These are phyloP conservation scores for Sinocyclocheilus anophthalmus DNA, from an alignment of 2,113 vertebrate species.

Conservation along the genomic window DNA sequence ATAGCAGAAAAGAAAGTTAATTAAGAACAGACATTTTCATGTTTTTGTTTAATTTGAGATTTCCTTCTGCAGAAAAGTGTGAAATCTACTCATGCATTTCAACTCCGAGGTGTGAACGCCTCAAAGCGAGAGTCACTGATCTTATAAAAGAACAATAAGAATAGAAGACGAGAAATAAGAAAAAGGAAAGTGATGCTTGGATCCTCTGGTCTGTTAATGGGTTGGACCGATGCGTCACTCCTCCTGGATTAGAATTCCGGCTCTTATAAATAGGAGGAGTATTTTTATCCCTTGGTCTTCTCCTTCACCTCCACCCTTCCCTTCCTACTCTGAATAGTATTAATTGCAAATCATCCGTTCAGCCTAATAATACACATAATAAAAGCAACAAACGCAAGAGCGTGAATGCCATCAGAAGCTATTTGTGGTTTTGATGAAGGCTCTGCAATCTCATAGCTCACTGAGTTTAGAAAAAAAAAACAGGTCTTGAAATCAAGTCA, in stretches of 20 bases:
- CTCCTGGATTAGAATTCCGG: slow-evolving; percentile 62
- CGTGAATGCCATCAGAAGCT: not conserved
- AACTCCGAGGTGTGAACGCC: slow-evolving; percentile 17
- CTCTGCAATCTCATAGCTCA: slow-evolving; percentile 7
- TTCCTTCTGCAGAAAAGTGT: not conserved
- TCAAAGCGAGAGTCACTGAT: not conserved
- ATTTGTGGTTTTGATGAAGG: not conserved
- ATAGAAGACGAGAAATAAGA: slow-evolving; percentile 2
- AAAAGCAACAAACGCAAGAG: slow-evolving; percentile 45
- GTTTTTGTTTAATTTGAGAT: not conserved
- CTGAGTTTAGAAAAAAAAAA: not conserved
- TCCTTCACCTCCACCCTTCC: slow-evolving; percentile 32
- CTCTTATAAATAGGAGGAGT: slow-evolving; percentile 60
- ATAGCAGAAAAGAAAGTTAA: not conserved
- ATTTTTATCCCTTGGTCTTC: slow-evolving; percentile 58
- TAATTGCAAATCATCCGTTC: slow-evolving; percentile 66
- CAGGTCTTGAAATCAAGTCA: not conserved
- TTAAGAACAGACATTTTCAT: not conserved
- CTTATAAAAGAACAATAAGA: not conserved
- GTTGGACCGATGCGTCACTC: slow-evolving; percentile 46
- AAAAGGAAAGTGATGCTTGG: slow-evolving; percentile 17
- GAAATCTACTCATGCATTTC: not conserved
- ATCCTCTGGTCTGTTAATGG: slow-evolving; percentile 48
- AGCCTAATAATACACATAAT: slow-evolving; percentile 65
- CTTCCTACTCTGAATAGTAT: slow-evolving; percentile 55